phyloP scores from a whole-genome alignment of 2,888 invertebrate species.

The Phoenoteleia sp. region DNA sequence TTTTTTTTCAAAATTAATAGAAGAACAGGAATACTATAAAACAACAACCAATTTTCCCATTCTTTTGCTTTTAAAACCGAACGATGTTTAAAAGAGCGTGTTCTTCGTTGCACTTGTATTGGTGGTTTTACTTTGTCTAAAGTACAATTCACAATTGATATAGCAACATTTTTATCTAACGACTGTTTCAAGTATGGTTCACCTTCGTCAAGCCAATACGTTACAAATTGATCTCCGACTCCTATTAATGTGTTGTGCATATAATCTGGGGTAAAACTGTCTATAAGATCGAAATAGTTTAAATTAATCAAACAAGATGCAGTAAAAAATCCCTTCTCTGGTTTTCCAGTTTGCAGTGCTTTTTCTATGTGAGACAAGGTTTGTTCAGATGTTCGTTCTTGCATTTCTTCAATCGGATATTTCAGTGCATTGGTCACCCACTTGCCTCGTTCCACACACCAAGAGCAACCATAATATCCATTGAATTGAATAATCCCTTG shows the following conservation, averaged over 20 bases:
- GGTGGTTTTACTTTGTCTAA: conserved; percentile 22
- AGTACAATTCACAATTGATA: neutral
- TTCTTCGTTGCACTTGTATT: conserved; percentile 38
- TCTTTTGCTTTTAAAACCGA: conserved; percentile 39
- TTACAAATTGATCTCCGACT: conserved; percentile 34
- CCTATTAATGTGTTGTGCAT: conserved; percentile 61
- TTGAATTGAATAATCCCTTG: conserved; percentile 38
- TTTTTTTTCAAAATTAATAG: conserved; percentile 3
- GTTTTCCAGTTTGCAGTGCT: neutral
- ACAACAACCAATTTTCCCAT: conserved; percentile 32
- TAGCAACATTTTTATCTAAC: neutral
- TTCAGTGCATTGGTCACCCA: conserved; percentile 10
- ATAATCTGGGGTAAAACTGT: conserved; percentile 58
- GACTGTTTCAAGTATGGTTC: neutral
- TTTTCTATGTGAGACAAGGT: neutral
- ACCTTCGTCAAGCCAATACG: conserved; percentile 52
- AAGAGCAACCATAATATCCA: conserved; percentile 39
- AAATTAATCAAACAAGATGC: conserved; percentile 16
- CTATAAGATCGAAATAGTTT: conserved; percentile 57
- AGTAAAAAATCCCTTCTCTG: conserved; percentile 19
- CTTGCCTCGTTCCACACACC: conserved; percentile 39
- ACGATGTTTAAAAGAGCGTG: conserved; percentile 20
- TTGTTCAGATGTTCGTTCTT: neutral
- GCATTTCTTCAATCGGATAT: neutral
- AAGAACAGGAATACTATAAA: conserved; percentile 52